Conservation (phyloP, 2,888 invertebrate species). For the Crepidodera aurea region DNA sequence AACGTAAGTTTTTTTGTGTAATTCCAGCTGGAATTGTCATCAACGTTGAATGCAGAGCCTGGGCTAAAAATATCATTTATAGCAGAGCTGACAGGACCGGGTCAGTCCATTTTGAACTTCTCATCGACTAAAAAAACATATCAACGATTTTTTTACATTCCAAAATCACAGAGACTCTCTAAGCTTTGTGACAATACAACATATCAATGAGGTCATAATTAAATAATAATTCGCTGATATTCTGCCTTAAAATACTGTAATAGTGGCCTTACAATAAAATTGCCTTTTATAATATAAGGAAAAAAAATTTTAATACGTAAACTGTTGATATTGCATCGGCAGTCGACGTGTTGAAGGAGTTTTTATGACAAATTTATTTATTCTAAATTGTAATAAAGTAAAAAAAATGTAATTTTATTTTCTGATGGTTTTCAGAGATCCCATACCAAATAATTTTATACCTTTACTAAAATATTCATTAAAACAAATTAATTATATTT, state of each 20-base stretch:
- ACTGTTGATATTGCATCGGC: too few relatives aligned
- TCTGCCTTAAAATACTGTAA: neutral
- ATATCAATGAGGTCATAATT: neutral
- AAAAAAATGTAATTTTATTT: too few relatives aligned
- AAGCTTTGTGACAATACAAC: neutral
- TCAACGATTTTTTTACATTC: neutral
- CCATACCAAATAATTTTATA: conserved; percentile 18
- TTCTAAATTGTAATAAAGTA: too few relatives aligned
- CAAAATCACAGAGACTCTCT: neutral
- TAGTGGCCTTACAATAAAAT: neutral
- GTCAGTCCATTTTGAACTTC: conserved; percentile 73
- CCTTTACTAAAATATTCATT: neutral
- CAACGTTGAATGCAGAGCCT: conserved; percentile 86
- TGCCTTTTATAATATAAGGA: neutral
- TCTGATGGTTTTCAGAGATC: too few relatives aligned
- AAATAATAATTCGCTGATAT: neutral
- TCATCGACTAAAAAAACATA: conserved; percentile 60
- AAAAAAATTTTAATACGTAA: neutral
- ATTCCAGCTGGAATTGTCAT: conserved; percentile 68
- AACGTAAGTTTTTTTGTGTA: too few relatives aligned
- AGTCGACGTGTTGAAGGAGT: too few relatives aligned
- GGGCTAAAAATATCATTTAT: conserved; percentile 87
- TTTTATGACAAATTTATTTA: too few relatives aligned
- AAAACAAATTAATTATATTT: neutral
- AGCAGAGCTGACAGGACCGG: conserved; percentile 69